These are phyloP conservation scores for Planiliza haematocheilus DNA, from an alignment of 2,113 vertebrate species.

Conservation along the genomic window DNA sequence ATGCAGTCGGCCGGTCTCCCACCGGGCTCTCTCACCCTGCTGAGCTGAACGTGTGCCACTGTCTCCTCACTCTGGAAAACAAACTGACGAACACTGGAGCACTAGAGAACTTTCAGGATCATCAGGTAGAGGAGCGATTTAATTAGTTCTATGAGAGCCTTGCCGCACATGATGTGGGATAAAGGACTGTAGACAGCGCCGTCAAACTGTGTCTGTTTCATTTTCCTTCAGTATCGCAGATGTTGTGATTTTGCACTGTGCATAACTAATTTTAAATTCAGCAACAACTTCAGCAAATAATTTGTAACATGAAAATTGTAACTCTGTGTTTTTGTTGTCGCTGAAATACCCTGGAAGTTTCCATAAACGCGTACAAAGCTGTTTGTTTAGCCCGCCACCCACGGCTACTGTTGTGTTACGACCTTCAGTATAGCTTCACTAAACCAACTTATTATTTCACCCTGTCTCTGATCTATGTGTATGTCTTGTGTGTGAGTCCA, in stretches of 20 bases:
- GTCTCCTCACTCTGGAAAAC: conserved; percentile 36
- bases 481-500: no score
- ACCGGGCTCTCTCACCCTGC: conserved; percentile 54
- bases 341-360: no score
- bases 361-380: no score
- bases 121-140: conserved; percentile 1
- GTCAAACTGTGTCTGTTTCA: background rate
- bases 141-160: background rate
- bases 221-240: background rate
- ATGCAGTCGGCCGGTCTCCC: conserved; percentile 54
- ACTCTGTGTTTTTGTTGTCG: background rate
- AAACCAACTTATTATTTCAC: no score
- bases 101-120: conserved; percentile 20
- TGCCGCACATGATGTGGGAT: background rate
- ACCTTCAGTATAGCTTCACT: no score
- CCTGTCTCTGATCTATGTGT: no score
- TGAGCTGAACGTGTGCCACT: conserved; percentile 43
- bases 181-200: background rate
- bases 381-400: no score
- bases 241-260: background rate
- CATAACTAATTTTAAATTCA: background rate
- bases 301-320: background rate
- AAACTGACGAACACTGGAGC: conserved; percentile 33
- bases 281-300: background rate
- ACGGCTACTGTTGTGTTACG: no score